Evolutionary conservation across 1,140 invertebrate species (phyloP).

Genomic region (Brachionus plicatilis): DNA sequence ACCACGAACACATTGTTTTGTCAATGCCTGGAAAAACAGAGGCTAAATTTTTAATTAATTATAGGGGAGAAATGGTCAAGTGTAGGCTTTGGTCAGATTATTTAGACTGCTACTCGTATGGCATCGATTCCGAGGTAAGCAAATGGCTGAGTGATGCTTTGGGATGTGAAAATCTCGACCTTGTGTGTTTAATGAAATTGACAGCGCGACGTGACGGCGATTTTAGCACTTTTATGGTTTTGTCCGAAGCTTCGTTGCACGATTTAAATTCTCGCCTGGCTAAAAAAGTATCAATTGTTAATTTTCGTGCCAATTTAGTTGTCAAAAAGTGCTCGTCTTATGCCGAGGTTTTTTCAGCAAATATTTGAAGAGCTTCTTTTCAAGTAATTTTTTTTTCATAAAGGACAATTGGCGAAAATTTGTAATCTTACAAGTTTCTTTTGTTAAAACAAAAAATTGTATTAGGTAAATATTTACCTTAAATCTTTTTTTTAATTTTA

Average conservation of each 20-base stretch:
- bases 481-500: background rate
- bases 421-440: slow-evolving; percentile 44
- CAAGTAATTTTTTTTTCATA: background rate
- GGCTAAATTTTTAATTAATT: background rate
- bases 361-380: background rate
- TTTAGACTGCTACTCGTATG: slow-evolving; percentile 19
- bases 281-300: slow-evolving; percentile 12
- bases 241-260: background rate
- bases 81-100: slow-evolving; percentile 1
- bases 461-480: slow-evolving; percentile 20
- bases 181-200: background rate
- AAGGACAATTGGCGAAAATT: slow-evolving; percentile 47
- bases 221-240: slow-evolving; percentile 23
- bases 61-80: background rate
- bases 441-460: slow-evolving; percentile 45
- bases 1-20: background rate
- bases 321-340: slow-evolving; percentile 31
- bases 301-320: slow-evolving; percentile 36
- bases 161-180: slow-evolving; percentile 1
- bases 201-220: background rate
- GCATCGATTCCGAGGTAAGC: background rate
- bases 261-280: slow-evolving; percentile 17
- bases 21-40: background rate
- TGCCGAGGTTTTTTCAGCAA: background rate
- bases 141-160: slow-evolving; percentile 26